Percentiles rank a stretch among this genome's conserved stretches.
phyloP scores from a whole-genome alignment of 2,888 invertebrate species.

The Ptychoptera contaminata region DNA sequence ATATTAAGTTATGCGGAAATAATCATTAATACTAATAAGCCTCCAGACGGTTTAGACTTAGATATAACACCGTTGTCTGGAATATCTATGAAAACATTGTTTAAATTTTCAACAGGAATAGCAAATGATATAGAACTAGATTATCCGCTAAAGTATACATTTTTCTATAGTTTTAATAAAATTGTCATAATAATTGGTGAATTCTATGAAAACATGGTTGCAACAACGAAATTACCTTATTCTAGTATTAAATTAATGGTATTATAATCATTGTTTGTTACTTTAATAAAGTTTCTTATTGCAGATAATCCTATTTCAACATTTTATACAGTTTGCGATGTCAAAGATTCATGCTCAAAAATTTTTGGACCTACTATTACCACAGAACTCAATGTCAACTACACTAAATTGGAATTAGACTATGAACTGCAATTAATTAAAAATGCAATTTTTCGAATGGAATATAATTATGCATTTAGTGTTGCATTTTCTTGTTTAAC shows the following conservation, averaged over 20 bases:
- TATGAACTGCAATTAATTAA: no score
- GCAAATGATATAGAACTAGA: neutral
- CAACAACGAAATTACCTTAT: neutral
- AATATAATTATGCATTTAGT: no score
- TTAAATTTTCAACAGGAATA: conserved; percentile 5
- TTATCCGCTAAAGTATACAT: conserved; percentile 1
- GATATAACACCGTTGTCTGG: neutral
- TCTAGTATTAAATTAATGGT: neutral
- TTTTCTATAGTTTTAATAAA: neutral
- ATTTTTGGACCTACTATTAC: no score
- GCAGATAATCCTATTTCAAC: no score
- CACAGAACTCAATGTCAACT: no score
- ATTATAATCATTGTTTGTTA: neutral
- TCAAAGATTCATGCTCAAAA: no score
- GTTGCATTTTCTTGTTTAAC: no score
- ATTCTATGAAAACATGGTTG: conserved; percentile 1
- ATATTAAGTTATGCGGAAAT: conserved; percentile 1
- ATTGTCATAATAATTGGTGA: neutral
- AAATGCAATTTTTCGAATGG: no score
- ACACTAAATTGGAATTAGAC: no score
- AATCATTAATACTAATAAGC: neutral
- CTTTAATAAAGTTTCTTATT: no score
- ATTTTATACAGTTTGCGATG: no score
- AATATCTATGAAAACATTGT: neutral
- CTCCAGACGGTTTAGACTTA: neutral